Percentiles rank a stretch among this genome's conserved stretches.
These are phyloP conservation scores for Uropsilus gracilis DNA, from an alignment of 2,113 vertebrate genomes.

Conservation along the genomic window DNA sequence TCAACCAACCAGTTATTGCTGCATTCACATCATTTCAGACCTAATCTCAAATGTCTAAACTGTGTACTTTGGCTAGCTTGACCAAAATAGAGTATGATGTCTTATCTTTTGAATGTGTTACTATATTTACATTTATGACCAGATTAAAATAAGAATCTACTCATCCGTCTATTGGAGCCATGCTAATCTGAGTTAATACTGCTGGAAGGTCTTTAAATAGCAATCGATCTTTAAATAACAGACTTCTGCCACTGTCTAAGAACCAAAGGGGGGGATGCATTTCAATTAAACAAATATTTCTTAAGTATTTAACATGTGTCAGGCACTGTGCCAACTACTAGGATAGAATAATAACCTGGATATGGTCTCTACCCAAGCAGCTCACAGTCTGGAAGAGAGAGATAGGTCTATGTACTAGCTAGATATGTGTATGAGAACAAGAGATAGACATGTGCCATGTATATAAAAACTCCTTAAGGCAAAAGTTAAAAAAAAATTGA, in stretches of 20 bases:
- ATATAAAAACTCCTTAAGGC: conserved; percentile 15
- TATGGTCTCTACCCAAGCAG: background rate
- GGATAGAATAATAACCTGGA: background rate
- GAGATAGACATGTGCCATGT: background rate
- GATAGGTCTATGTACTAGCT: background rate
- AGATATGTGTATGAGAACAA: background rate
- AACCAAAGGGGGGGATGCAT: conserved; percentile 33
- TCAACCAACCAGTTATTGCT: background rate
- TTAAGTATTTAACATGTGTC: conserved; percentile 7
- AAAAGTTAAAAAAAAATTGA: conserved; percentile 12
- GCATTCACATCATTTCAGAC: conserved; percentile 9
- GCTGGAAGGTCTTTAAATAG: conserved; percentile 61
- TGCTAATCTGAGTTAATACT: conserved; percentile 7
- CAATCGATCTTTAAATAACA: conserved; percentile 47
- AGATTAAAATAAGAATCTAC: conserved; percentile 47
- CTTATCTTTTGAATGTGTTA: conserved; percentile 60
- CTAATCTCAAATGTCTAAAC: conserved; percentile 45
- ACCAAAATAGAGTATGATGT: conserved; percentile 58
- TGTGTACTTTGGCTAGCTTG: conserved; percentile 29
- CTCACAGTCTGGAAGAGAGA: background rate
- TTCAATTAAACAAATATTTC: conserved; percentile 58
- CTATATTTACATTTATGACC: conserved; percentile 65
- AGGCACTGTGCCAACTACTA: conserved; percentile 2
- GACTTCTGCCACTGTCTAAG: conserved; percentile 32
- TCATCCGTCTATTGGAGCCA: conserved; percentile 37